Base-by-base conservation (phyloP, 1,140 invertebrate species). In the Octopus bimaculoides region DNA sequence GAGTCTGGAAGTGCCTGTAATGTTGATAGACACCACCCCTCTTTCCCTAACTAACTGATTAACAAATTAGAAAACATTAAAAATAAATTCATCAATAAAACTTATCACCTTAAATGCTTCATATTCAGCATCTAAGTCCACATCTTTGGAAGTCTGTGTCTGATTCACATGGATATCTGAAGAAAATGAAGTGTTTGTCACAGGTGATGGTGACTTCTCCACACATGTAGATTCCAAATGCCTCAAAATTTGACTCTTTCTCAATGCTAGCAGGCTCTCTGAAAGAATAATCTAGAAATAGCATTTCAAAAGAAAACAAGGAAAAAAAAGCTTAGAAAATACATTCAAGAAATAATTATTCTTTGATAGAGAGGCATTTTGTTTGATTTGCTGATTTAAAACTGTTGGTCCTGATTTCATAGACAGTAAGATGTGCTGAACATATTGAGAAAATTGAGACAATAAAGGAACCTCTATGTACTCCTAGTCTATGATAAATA, bases 31-130 rank as follows among this genome's bases (percentile, higher is more conserved):
- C 56, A 10, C 17, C 3, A 10, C 17, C 56, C 17, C 17, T 61
- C 17, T 61, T 61, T 61, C 17, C 17, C 17, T 61, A 10, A 10
- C 9, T 10, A 10, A 61, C 17, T 61, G 17, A 10, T 17, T 9
- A 61, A 17, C 9, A 61, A 61, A 10, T 17, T 61, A 61, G 56
- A 61, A 61, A 61, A 17, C 9, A 61, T 61, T 9, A 61, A 61
- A 61, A 61, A 69, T 17, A 69, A 69, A n/a, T 69, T n/a, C 26
- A 69, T 14, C 14, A 69, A 6, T 69, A n/a, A 69, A 56, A 55
- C 52, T 53, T 52, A 26, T 73, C 73, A 86, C 87, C 85, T 88
- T 85, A 83, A 88, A 88, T 20, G 85, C 86, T 77, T 84, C 83
- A 83, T 86, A 87, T 82, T 88, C 87, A 81, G 84, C 84, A 80